phyloP scores from a whole-genome alignment of 2,888 invertebrate species.

The Abrostola tripartita region DNA sequence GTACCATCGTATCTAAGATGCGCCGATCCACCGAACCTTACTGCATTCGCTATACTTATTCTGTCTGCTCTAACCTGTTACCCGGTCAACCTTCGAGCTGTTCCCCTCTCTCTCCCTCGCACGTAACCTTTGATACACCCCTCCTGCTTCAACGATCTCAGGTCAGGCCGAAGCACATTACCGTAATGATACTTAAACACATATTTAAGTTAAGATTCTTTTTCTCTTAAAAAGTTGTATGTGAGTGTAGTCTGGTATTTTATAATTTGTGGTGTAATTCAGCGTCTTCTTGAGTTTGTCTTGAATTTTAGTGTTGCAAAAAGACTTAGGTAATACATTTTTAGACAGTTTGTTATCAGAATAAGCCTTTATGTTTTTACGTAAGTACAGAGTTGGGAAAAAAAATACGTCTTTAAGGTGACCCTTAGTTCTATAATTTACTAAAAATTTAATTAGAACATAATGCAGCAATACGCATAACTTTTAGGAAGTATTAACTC shows the following conservation, averaged over 20 bases:
- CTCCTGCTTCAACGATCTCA: slow-evolving; percentile 73
- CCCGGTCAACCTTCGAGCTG: slow-evolving; percentile 81
- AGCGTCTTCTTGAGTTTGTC: slow-evolving; percentile 46
- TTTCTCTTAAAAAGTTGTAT: slow-evolving; percentile 79
- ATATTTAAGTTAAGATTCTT: slow-evolving; percentile 86
- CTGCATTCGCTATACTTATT: slow-evolving; percentile 83
- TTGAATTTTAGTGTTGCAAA: slow-evolving; percentile 14
- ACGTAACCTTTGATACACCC: slow-evolving; percentile 51
- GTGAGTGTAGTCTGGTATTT: slow-evolving; percentile 65
- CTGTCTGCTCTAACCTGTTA: slow-evolving; percentile 86
- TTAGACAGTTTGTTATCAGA: background rate
- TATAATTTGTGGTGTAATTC: slow-evolving; percentile 56
- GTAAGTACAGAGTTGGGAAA: background rate
- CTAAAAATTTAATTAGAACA: too few relatives aligned
- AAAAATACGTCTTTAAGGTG: background rate
- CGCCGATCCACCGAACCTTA: slow-evolving; percentile 77
- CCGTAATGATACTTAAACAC: slow-evolving; percentile 88
- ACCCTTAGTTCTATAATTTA: too few relatives aligned
- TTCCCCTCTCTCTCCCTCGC: slow-evolving; percentile 63
- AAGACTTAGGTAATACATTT: slow-evolving; percentile 4
- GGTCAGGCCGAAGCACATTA: slow-evolving; percentile 84
- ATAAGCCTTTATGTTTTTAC: background rate
- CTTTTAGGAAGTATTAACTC: too few relatives aligned
- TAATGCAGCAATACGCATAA: too few relatives aligned
- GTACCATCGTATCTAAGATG: slow-evolving; percentile 72